phyloP scores from a whole-genome alignment of 2,797 vertebrate species.

The Megaceryle alcyon region DNA sequence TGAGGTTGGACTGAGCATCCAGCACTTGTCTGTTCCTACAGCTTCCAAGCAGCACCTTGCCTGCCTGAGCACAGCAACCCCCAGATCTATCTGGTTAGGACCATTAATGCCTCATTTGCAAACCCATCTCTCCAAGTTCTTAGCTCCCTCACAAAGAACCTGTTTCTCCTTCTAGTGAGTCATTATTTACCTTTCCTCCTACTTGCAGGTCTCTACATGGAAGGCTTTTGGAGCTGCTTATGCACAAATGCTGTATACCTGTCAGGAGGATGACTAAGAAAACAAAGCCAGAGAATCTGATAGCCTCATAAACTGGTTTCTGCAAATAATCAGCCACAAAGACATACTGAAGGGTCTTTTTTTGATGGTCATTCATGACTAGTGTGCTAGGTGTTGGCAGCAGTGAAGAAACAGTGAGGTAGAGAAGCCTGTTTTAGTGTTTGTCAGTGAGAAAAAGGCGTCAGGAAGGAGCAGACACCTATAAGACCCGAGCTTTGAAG shows the following conservation, averaged over 20 bases:
- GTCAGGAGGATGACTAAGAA: constrained; percentile 2
- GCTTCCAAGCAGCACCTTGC: neutral
- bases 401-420: neutral
- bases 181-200: neutral
- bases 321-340: neutral
- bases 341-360: neutral
- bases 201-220: neutral
- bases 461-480: neutral
- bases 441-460: neutral
- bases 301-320: neutral
- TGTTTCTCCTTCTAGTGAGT: neutral
- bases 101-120: neutral
- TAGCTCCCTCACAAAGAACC: neutral
- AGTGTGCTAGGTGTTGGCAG: neutral
- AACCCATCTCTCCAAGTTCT: neutral
- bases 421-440: neutral
- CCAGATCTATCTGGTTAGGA: neutral
- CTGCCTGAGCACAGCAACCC: neutral
- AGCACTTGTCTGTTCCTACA: neutral
- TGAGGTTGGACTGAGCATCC: neutral
- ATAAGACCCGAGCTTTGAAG: neutral
- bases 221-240: neutral
- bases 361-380: neutral
- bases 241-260: neutral
- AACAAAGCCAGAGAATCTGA: neutral